phyloP scores from a whole-genome alignment of 2,797 vertebrate species.

The Macropodus opercularis region DNA sequence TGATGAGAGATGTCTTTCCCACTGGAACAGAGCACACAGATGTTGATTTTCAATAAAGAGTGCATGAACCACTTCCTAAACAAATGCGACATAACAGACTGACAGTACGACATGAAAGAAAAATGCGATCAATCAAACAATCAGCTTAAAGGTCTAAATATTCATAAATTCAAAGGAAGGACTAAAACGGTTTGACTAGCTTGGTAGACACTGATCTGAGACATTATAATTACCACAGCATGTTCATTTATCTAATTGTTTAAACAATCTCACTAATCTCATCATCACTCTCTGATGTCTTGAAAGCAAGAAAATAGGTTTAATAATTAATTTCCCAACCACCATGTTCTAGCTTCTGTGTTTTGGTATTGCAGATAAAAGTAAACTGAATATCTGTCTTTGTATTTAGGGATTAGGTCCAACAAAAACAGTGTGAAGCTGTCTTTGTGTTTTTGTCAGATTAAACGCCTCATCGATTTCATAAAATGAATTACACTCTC shows the following conservation, averaged over 20 bases:
- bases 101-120: too few species aligned
- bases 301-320: too few species aligned
- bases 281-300: not conserved
- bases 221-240: not conserved
- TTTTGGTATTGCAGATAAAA: too few species aligned
- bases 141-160: too few species aligned
- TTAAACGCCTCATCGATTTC: not conserved
- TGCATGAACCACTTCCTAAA: not conserved
- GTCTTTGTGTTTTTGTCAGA: not conserved
- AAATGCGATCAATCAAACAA: too few species aligned
- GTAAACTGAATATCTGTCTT: too few species aligned
- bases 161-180: not conserved
- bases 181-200: too few species aligned
- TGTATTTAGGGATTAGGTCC: not conserved
- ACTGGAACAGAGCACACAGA: constrained; percentile 73
- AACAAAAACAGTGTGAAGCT: not conserved
- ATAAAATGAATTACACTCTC: too few species aligned
- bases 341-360: too few species aligned
- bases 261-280: not conserved
- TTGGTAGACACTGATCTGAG: not conserved
- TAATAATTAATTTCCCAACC: too few species aligned
- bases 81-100: not conserved
- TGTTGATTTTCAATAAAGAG: constrained; percentile 1
- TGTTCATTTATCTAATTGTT: not conserved
- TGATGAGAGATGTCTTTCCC: constrained; percentile 86